Evolutionary conservation across 2,888 invertebrate species (phyloP).

Genomic region (Pseudococcus jackbeardsleyi): DNA sequence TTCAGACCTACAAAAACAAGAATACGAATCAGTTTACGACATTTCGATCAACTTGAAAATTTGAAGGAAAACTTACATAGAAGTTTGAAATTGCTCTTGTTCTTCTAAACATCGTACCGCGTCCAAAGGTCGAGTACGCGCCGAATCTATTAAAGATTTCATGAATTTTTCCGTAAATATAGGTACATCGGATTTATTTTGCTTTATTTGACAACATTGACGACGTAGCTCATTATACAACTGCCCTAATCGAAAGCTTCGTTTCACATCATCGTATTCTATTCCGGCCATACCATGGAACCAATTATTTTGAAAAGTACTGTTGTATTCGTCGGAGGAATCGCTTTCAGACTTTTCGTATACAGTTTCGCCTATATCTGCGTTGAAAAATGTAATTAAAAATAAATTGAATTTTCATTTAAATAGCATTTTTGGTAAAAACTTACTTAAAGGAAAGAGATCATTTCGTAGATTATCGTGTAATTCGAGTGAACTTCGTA

Average conservation of each 20-base stretch:
- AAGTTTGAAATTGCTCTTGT: background rate
- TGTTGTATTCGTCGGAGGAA: conserved; percentile 61
- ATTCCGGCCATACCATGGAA: conserved; percentile 55
- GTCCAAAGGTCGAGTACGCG: conserved; percentile 53
- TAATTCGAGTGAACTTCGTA: conserved; percentile 70
- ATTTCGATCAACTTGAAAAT: background rate
- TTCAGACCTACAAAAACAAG: conserved; percentile 25
- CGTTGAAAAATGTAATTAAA: background rate
- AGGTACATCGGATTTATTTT: conserved; percentile 53
- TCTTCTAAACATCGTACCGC: conserved; percentile 38
- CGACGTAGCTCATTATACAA: conserved; percentile 54
- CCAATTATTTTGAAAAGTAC: conserved; percentile 63
- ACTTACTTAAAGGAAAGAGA: conserved; percentile 70
- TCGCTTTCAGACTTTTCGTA: conserved; percentile 62
- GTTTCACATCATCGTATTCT: conserved; percentile 59
- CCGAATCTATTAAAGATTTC: conserved; percentile 52
- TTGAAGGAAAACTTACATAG: background rate
- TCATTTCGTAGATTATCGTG: conserved; percentile 68
- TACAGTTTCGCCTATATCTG: conserved; percentile 63
- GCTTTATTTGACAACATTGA: conserved; percentile 60
- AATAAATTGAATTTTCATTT: background rate
- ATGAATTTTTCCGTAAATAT: conserved; percentile 51
- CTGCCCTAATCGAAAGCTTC: conserved; percentile 50
- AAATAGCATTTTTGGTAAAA: background rate
- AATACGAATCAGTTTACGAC: background rate